Evolutionary conservation across 2,888 invertebrate species (phyloP).

Genomic region (Plusia festucae): DNA sequence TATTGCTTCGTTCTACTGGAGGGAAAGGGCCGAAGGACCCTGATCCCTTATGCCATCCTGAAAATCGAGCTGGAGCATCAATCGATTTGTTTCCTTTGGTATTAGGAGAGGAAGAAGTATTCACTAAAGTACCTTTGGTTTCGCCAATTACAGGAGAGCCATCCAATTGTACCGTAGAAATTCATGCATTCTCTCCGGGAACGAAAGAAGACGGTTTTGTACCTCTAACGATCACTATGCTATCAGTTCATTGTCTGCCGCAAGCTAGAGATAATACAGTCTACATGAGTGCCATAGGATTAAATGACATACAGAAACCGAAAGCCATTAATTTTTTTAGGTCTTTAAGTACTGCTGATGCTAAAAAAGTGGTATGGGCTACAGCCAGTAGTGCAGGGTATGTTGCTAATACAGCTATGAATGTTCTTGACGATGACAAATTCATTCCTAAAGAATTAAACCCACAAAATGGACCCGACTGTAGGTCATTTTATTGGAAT

Average conservation of each 20-base stretch:
- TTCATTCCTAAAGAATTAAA: constrained; percentile 73
- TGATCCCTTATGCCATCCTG: constrained; percentile 74
- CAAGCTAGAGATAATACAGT: constrained; percentile 75
- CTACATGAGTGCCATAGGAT: constrained; percentile 75
- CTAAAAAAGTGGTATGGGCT: constrained; percentile 77
- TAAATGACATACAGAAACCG: constrained; percentile 68
- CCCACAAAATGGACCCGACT: constrained; percentile 54
- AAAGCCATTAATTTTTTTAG: constrained; percentile 73
- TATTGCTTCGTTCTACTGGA: constrained; percentile 70
- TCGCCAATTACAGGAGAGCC: constrained; percentile 66
- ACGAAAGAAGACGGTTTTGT: constrained; percentile 55
- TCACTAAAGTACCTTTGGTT: constrained; percentile 65
- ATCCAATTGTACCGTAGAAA: constrained; percentile 66
- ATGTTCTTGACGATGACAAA: constrained; percentile 71
- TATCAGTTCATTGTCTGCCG: constrained; percentile 82
- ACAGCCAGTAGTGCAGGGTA: constrained; percentile 70
- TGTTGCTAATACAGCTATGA: constrained; percentile 70
- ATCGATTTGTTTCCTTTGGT: constrained; percentile 80
- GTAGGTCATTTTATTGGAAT: constrained; percentile 80
- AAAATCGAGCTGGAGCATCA: constrained; percentile 79
- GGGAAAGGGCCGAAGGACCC: constrained; percentile 73
- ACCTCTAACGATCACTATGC: constrained; percentile 76
- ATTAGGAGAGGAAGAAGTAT: constrained; percentile 75
- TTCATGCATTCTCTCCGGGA: constrained; percentile 63
- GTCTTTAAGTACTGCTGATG: constrained; percentile 69